Evolutionary conservation across 2,113 vertebrate species (phyloP).

Genomic region (Rissa tridactyla): DNA sequence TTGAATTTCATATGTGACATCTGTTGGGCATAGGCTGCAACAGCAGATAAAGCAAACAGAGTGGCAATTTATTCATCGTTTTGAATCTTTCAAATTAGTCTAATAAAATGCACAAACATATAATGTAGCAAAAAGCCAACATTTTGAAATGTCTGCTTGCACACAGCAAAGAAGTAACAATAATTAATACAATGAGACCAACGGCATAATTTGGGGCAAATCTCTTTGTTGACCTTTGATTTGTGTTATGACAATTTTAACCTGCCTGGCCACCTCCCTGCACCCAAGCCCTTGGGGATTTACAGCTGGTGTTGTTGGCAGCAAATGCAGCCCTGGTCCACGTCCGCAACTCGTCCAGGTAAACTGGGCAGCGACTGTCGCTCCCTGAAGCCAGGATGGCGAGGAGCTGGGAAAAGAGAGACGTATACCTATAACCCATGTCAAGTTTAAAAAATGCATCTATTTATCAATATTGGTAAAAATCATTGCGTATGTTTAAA

Average conservation of each 20-base stretch:
- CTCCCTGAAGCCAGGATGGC: not conserved
- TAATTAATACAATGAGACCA: not conserved
- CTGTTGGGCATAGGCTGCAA: constrained; percentile 69
- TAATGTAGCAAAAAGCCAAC: constrained; percentile 11
- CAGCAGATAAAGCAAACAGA: constrained; percentile 63
- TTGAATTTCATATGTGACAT: constrained; percentile 77
- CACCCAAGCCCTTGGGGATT: not conserved
- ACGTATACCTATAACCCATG: not conserved
- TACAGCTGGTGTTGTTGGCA: not conserved
- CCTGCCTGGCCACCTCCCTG: not conserved
- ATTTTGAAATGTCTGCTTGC: not conserved
- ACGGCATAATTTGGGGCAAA: not conserved
- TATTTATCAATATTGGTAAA: not conserved
- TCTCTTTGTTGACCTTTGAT: not conserved
- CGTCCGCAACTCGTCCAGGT: not conserved
- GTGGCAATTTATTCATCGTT: constrained; percentile 68
- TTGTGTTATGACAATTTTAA: not conserved
- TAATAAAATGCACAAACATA: constrained; percentile 63
- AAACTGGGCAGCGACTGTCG: not conserved
- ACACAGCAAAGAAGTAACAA: not conserved
- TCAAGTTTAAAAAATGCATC: not conserved
- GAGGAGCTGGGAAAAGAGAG: not conserved
- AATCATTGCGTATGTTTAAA: not conserved
- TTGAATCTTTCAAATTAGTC: constrained; percentile 56
- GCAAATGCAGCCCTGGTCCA: not conserved